These are phyloP conservation scores for Zoanthus sociatus DNA, from an alignment of 92 coral and sea anemone genomes.

Conservation along the genomic window DNA sequence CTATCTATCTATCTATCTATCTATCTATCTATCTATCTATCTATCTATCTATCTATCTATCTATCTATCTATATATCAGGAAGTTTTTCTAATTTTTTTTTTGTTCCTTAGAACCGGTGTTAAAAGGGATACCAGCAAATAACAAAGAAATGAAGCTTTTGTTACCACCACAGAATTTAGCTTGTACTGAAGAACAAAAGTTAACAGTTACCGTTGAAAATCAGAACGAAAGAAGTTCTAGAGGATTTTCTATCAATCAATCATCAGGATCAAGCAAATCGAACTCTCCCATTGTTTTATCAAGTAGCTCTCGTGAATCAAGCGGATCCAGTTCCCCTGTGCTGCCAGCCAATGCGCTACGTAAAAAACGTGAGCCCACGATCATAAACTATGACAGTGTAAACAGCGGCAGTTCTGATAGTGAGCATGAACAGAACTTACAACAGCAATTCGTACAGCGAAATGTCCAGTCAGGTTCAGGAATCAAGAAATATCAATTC, in stretches of 20 bases:
- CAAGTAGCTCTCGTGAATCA: constrained; percentile 36
- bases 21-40: too few relatives aligned
- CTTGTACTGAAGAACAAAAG: not conserved
- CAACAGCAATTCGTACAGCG: not conserved
- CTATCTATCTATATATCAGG: not conserved
- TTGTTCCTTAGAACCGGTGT: not conserved
- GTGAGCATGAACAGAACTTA: constrained; percentile 9
- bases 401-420: constrained; percentile 34
- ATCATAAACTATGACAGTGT: not conserved
- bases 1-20: too few relatives aligned
- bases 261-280: constrained; percentile 30
- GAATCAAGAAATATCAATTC: not conserved
- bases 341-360: not conserved
- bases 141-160: not conserved
- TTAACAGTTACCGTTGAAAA: not conserved
- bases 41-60: too few relatives aligned
- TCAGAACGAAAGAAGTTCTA: not conserved
- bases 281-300: constrained; percentile 19
- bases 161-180: constrained; percentile 4
- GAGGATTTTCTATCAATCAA: not conserved
- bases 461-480: not conserved
- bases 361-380: not conserved
- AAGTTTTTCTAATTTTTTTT: not conserved
- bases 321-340: constrained; percentile 36
- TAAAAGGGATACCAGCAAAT: not conserved